Evolutionary conservation across 2,113 vertebrate species (phyloP).

Genomic region (Bos javanicus): DNA sequence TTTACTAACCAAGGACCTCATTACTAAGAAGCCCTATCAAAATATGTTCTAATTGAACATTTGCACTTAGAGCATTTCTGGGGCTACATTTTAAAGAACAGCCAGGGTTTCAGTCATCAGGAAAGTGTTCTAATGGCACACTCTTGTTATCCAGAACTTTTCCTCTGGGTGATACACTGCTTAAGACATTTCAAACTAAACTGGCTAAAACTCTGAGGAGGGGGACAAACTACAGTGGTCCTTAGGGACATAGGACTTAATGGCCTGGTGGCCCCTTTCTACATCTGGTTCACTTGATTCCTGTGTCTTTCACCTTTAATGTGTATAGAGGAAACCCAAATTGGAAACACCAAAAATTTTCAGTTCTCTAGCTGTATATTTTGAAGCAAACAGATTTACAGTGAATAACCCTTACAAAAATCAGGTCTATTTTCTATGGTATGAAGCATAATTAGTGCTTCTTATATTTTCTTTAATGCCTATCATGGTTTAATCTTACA

Average conservation of each 20-base stretch:
- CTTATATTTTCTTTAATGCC: background rate
- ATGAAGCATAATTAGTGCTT: background rate
- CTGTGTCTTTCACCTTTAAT: background rate
- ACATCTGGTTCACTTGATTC: slow-evolving; percentile 13
- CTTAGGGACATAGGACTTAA: background rate
- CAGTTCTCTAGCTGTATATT: background rate
- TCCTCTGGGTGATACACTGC: slow-evolving; percentile 10
- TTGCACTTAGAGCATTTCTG: background rate
- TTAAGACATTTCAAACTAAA: slow-evolving; percentile 38
- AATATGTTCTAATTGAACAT: background rate
- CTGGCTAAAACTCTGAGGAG: background rate
- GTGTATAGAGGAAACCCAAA: background rate
- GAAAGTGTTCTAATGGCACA: slow-evolving; percentile 1
- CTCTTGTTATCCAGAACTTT: background rate
- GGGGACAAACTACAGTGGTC: background rate
- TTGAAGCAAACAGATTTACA: background rate
- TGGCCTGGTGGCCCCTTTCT: background rate
- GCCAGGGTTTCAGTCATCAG: background rate
- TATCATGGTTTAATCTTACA: slow-evolving; percentile 20
- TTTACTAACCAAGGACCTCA: background rate
- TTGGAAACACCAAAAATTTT: background rate
- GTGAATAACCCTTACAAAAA: background rate
- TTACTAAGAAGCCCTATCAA: background rate
- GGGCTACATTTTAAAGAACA: background rate
- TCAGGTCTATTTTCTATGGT: background rate